Conservation (phyloP, 2,113 vertebrate genomes). For the Nothocercus nigrocapillus region DNA sequence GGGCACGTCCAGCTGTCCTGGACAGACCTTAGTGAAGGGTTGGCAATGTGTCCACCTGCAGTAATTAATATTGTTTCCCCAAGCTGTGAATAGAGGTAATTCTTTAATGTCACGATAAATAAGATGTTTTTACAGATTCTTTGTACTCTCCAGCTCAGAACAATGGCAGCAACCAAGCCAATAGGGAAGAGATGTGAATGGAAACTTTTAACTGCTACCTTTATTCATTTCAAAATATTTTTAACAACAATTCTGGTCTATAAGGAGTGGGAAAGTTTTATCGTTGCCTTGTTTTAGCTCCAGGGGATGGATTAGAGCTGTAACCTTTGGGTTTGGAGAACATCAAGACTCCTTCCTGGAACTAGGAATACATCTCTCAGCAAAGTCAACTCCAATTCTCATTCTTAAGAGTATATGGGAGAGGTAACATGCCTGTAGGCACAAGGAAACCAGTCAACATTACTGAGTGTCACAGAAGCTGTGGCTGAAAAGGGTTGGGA, state of each 20-base stretch:
- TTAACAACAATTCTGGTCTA: constrained; percentile 16
- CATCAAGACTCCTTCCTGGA: constrained; percentile 21
- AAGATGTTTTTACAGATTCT: not conserved
- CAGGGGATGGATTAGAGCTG: constrained; percentile 39
- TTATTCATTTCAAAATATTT: not conserved
- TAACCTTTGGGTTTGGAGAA: constrained; percentile 22
- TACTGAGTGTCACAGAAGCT: not conserved
- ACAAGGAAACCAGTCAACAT: not conserved
- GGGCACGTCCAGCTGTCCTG: not conserved
- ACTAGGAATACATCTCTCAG: not conserved
- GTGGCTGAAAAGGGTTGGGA: not conserved
- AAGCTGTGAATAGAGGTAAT: not conserved
- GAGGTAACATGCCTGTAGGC: not conserved
- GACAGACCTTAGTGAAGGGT: not conserved
- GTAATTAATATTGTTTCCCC: not conserved
- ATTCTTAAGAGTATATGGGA: not conserved
- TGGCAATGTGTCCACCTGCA: not conserved
- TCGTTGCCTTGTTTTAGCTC: constrained; percentile 6
- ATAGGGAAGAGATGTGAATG: not conserved
- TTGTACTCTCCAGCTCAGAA: not conserved
- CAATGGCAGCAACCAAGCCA: constrained; percentile 20
- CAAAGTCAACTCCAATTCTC: not conserved
- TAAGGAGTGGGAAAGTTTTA: constrained; percentile 3
- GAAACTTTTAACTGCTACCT: constrained; percentile 19
- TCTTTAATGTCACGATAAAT: not conserved